Conservation (phyloP, 2,888 invertebrate genomes). For the Tethea ocularis region DNA sequence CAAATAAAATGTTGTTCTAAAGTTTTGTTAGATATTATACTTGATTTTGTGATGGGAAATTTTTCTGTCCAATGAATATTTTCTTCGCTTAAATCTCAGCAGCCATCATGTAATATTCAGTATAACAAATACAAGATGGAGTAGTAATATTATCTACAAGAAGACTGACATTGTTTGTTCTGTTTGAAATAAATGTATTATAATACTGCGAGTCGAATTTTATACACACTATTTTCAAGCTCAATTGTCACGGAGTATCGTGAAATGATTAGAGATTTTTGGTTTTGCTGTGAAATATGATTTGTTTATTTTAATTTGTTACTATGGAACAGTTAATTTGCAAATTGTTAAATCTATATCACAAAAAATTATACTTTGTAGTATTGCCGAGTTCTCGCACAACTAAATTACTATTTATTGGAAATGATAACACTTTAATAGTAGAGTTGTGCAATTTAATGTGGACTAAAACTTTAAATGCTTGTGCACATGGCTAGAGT, state of each 20-base stretch:
- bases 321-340: too few species aligned
- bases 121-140: not conserved
- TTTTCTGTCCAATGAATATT: not conserved
- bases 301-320: not conserved
- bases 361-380: too few species aligned
- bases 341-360: too few species aligned
- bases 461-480: too few species aligned
- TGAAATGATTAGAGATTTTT: not conserved
- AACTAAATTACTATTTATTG: too few species aligned
- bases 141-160: not conserved
- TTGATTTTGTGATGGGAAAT: constrained; percentile 2
- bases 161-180: not conserved
- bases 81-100: not conserved
- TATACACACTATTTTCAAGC: not conserved
- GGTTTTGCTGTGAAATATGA: not conserved
- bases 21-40: constrained; percentile 18
- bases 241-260: not conserved
- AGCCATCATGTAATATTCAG: not conserved
- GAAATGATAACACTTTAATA: too few species aligned
- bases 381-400: too few species aligned
- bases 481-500: too few species aligned
- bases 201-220: not conserved
- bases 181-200: not conserved
- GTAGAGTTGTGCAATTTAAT: too few species aligned
- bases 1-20: constrained; percentile 14